phyloP scores from a whole-genome alignment of 2,888 invertebrate genomes.

The Mythimna pallens region DNA sequence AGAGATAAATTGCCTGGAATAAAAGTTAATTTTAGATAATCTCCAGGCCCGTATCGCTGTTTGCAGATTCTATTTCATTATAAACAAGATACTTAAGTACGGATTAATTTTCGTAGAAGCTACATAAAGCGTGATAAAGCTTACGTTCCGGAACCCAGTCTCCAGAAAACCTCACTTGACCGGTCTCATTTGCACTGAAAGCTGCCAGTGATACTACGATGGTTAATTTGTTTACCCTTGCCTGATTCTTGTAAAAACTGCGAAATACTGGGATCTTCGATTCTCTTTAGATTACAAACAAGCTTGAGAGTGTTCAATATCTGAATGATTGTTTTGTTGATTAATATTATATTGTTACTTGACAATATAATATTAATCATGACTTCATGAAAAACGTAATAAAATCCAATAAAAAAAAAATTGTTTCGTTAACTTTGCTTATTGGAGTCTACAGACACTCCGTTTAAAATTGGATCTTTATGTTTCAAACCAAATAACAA shows the following conservation, averaged over 20 bases:
- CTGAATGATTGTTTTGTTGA: background rate
- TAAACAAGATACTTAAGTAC: background rate
- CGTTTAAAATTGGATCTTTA: background rate
- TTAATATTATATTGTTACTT: background rate
- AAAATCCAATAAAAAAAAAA: background rate
- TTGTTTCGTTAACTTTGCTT: background rate
- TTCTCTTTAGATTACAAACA: background rate
- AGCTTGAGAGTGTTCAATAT: background rate
- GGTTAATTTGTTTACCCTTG: background rate
- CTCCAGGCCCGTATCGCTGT: background rate
- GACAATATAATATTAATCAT: too few relatives aligned
- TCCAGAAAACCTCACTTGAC: background rate
- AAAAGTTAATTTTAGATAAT: background rate
- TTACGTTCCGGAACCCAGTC: constrained; percentile 6
- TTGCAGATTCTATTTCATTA: background rate
- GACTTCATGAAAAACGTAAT: too few relatives aligned
- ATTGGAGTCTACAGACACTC: background rate
- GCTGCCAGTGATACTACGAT: constrained; percentile 6
- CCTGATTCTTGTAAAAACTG: background rate
- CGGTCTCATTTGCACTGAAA: constrained; percentile 15
- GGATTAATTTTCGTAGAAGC: background rate
- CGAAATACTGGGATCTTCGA: background rate
- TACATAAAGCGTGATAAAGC: background rate
- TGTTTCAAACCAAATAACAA: background rate
- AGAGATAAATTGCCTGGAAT: background rate